Evolutionary conservation across 2,888 invertebrate species (phyloP), one percentile per base, ranked within the genome.

Genomic region (Acrobasis consociella): DNA sequence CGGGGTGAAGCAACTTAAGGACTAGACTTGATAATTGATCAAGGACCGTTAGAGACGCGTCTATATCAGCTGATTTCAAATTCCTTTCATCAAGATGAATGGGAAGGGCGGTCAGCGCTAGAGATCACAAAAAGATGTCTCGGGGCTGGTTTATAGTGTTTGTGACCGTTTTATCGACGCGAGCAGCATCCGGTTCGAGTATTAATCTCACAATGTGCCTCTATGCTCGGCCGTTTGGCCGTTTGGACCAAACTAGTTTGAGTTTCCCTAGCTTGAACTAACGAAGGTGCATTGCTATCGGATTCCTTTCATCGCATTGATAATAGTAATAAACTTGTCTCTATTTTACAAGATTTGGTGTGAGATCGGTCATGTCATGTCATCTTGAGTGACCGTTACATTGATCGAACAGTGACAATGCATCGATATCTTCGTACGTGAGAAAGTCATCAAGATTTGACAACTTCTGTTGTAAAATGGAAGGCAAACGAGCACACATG

Each of bases 111-210:
- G 78, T 78, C 85, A 81, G 67, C 79, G 80, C 83, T 83, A 83
- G 81, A 83, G 83, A 83, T 83, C 76, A 83, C 83, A 85, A 84
- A 86, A 83, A 86, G 80, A 80, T 78, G 83, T 83, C 81, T 75
- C 78, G 70, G 83, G 86, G 88, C 87, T 80, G 83, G 84, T 83
- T 85, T 81, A 81, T 85, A 87, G 79, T 70, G 82, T 77, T 83
- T 80, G 85, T 80, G 86, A 86, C 86, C 88, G 89, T 89, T 89
- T 83, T 80, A 83, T 86, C 86, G 87, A 84, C 81, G 81, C 77
- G 79, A 73, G 76, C 91, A 91, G 91, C 92, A 89, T 91, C 92
- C 91, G 91, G 91, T 91, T 90, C 90, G 82, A 80, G 87, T 86
- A 83, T 82, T 84, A 83, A 86, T 86, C 86, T 84, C 81, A 89